Base-by-base conservation (phyloP, 2,113 vertebrate genomes). In the Antechinus stuartii region DNA sequence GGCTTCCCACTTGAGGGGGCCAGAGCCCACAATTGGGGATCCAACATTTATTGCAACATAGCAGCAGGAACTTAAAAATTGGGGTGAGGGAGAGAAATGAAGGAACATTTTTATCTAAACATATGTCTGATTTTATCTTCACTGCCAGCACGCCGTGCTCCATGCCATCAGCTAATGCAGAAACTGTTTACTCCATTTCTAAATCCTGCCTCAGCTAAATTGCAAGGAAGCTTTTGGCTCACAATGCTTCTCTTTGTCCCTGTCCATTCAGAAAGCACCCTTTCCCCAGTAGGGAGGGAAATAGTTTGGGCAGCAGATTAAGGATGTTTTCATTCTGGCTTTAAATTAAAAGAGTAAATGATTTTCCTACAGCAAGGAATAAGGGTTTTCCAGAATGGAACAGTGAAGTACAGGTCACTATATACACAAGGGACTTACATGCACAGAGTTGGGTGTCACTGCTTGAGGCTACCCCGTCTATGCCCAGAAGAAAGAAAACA, bases 121-220 rank as follows among this genome's bases (percentile, higher is more conserved):
- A 95, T 95, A 93, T 92, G 97, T 97, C 97, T 96, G 95, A 96
- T 95, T 97, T 97, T 95, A 91, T 95, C 95, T 96, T 93, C 47
- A 95, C 19, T 93, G 89, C 94, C 93, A 92, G 96, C 89, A 96
- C 92, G 95, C 91, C 54, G 94, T 50, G 46, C 95, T 94, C 90
- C 55, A 93, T 95, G 95, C 94, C 91, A 94, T 53, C 35, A 8
- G 96, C 97, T 97, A 97, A 97, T 95, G 95, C 90, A 97, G 95
- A 91, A 76, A 54, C 96, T 9, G 90, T 93, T 93, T 92, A 94
- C 0, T 27, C 93, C 91, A 95, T 92, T 96, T 95, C 94, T 56
- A 91, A 95, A 96, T 94, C 94, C 96, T 95, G 93, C 96, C 95
- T 97, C 94, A 97, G 97, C 97, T 96, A 93, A 95, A 93, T 84